These are phyloP conservation scores for Ailuropoda melanoleuca DNA, from an alignment of 2,113 vertebrate genomes.

Conservation along the genomic window DNA sequence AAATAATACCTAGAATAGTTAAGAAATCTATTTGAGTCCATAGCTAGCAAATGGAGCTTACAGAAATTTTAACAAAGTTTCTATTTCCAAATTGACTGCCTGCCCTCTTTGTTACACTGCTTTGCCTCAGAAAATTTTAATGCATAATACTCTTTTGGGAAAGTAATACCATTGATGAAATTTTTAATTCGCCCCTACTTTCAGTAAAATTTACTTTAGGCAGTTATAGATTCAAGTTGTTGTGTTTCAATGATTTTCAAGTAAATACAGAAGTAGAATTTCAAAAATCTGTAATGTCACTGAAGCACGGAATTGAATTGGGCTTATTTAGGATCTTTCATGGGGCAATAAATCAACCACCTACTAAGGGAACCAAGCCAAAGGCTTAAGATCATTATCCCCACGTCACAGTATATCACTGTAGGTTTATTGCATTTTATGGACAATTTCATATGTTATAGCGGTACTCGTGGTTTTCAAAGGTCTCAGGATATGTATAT, in stretches of 20 bases:
- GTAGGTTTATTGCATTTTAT: not conserved
- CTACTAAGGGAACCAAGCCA: not conserved
- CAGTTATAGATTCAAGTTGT: not conserved
- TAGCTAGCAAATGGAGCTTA: not conserved
- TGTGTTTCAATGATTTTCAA: not conserved
- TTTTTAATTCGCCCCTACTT: not conserved
- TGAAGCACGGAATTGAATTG: not conserved
- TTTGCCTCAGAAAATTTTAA: not conserved
- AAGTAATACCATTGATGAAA: not conserved
- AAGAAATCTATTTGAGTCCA: not conserved
- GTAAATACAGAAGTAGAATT: not conserved
- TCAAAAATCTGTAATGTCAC: not conserved
- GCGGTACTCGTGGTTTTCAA: not conserved
- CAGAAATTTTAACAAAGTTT: not conserved
- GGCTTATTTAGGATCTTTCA: not conserved
- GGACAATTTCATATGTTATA: not conserved
- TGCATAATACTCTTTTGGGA: not conserved
- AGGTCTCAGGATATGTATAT: not conserved
- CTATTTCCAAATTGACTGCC: not conserved
- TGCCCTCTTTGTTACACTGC: not conserved
- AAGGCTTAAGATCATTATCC: not conserved
- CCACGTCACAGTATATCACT: not conserved
- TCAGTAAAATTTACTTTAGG: conserved; percentile 19
- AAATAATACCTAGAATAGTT: not conserved
- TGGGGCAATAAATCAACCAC: not conserved